These are phyloP conservation scores for Echiichthys vipera DNA, from an alignment of 2,797 vertebrate species.

Conservation along the genomic window DNA sequence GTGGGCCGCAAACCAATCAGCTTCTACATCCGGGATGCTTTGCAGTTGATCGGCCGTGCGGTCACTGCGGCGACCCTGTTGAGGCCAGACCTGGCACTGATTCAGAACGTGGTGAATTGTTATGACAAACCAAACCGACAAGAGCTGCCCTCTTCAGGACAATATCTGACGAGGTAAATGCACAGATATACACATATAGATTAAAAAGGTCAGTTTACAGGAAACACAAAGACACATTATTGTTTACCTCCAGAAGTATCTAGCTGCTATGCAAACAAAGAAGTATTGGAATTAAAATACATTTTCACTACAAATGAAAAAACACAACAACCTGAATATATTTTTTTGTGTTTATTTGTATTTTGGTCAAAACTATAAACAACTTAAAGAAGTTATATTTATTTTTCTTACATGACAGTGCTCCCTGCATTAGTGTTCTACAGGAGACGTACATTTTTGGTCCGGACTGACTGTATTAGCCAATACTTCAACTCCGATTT, in stretches of 20 bases:
- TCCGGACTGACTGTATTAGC: not conserved
- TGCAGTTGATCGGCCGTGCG: slow-evolving; percentile 87
- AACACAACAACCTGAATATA: too few species aligned
- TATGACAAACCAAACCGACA: slow-evolving; percentile 74
- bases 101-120: slow-evolving; percentile 86
- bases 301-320: too few species aligned
- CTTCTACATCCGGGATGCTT: slow-evolving; percentile 87
- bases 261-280: too few species aligned
- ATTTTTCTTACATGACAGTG: not conserved
- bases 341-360: not conserved
- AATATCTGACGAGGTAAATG: slow-evolving; percentile 87
- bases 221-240: not conserved
- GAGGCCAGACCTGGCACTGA: slow-evolving; percentile 81
- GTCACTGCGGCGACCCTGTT: slow-evolving; percentile 79
- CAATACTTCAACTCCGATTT: not conserved
- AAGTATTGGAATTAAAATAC: too few species aligned
- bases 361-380: not conserved
- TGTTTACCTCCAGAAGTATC: not conserved
- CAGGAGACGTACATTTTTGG: not conserved
- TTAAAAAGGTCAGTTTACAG: not conserved
- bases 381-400: not conserved
- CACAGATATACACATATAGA: not conserved
- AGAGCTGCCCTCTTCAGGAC: slow-evolving; percentile 82
- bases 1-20: slow-evolving; percentile 88
- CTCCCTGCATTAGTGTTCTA: not conserved